Evolutionary conservation across 2,888 invertebrate species (phyloP).

Genomic region (Trachelus troglodyta): DNA sequence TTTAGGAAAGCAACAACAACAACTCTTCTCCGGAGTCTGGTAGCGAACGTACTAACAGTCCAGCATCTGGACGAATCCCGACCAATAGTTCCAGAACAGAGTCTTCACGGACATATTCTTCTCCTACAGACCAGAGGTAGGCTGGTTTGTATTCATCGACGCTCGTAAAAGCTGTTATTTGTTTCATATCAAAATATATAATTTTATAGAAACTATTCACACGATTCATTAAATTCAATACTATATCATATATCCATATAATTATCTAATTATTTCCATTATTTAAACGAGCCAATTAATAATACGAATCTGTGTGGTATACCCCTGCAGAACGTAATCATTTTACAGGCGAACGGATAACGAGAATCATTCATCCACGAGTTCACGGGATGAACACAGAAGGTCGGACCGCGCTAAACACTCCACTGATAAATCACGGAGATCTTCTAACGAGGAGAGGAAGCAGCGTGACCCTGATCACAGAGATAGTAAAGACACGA

Average conservation of each 20-base stretch:
- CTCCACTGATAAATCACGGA: conserved; percentile 47
- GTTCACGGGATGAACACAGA: conserved; percentile 51
- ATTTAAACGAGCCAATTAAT: conserved; percentile 53
- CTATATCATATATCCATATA: neutral
- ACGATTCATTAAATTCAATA: neutral
- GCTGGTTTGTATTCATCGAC: conserved; percentile 49
- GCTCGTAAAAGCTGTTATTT: conserved; percentile 4
- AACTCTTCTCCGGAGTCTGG: conserved; percentile 58
- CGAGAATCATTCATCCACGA: conserved; percentile 50
- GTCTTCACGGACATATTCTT: conserved; percentile 44
- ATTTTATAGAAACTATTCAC: neutral
- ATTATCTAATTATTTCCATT: neutral
- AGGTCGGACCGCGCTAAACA: conserved; percentile 42
- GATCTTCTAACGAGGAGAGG: conserved; percentile 53
- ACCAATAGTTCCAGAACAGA: conserved; percentile 40
- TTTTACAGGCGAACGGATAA: conserved; percentile 64
- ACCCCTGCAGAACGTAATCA: conserved; percentile 66
- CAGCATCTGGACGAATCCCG: conserved; percentile 32
- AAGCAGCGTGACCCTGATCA: conserved; percentile 46
- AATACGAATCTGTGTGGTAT: conserved; percentile 66
- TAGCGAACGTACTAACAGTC: conserved; percentile 52
- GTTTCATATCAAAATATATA: conserved; percentile 15
- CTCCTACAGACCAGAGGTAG: conserved; percentile 62
- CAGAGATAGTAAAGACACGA: conserved; percentile 48
- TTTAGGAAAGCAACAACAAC: conserved; percentile 65